phyloP scores from a whole-genome alignment of 1,140 invertebrate genomes.

The Caenorhabditis remanei region DNA sequence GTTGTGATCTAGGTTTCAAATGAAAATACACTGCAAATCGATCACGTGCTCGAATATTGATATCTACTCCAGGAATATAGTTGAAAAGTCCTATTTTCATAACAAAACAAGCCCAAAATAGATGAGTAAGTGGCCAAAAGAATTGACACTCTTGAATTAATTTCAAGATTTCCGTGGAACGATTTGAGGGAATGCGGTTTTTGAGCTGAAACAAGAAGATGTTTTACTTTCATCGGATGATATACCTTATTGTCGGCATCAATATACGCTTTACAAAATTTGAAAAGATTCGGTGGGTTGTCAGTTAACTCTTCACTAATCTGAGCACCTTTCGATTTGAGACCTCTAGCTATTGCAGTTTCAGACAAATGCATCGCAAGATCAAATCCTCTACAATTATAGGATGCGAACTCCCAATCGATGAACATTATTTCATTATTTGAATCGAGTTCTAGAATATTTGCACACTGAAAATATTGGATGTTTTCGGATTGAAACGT shows the following conservation, averaged over 20 bases:
- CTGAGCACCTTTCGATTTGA: background rate
- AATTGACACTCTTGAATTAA: constrained; percentile 5
- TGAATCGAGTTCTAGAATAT: constrained; percentile 11
- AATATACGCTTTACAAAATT: background rate
- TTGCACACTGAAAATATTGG: background rate
- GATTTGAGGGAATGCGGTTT: background rate
- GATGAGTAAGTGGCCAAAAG: constrained; percentile 9
- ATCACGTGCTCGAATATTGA: constrained; percentile 1
- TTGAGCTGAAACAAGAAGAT: background rate
- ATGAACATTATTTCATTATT: background rate
- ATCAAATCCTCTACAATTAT: constrained; percentile 7
- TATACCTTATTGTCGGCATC: background rate
- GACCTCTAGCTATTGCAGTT: background rate
- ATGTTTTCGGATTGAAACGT: background rate
- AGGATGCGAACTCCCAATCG: constrained; percentile 17
- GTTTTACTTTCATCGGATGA: background rate
- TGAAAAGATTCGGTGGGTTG: background rate
- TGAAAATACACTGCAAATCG: constrained; percentile 17
- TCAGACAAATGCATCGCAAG: background rate
- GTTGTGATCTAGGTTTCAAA: constrained; percentile 10
- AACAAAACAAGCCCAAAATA: constrained; percentile 15
- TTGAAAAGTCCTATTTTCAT: background rate
- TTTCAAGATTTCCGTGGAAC: background rate
- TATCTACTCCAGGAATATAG: background rate
- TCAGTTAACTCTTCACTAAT: background rate